Conservation (phyloP, 2,888 invertebrate species). For the Lasioglossum vierecki region DNA sequence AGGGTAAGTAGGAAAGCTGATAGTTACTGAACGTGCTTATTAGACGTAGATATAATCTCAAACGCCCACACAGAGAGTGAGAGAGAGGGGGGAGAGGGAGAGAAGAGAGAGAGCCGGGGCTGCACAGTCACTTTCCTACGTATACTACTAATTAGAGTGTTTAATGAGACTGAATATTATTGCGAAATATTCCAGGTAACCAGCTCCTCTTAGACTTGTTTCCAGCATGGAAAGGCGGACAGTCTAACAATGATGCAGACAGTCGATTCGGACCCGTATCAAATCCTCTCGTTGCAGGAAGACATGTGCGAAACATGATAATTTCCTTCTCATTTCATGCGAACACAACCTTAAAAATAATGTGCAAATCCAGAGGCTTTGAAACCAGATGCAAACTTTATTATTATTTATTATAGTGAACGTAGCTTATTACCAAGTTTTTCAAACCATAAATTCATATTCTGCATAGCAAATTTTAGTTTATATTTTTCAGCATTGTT, state of each 20-base stretch:
- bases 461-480: background rate
- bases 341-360: background rate
- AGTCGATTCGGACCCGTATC: conserved; percentile 1
- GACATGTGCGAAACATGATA: background rate
- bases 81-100: background rate
- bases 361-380: background rate
- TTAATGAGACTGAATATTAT: conserved; percentile 61
- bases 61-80: background rate
- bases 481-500: background rate
- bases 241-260: conserved; percentile 1
- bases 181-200: conserved; percentile 31
- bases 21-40: conserved; percentile 32
- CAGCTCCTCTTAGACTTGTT: conserved; percentile 48
- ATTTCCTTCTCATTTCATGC: background rate
- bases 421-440: background rate
- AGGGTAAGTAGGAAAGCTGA: conserved; percentile 47
- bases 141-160: conserved; percentile 60
- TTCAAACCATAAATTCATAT: background rate
- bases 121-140: conserved; percentile 3
- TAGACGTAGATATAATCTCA: conserved; percentile 27
- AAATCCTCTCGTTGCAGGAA: background rate
- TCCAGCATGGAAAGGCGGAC: background rate
- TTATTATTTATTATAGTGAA: background rate
- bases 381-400: background rate
- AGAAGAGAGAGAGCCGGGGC: background rate